Conservation (phyloP, 1,140 invertebrate genomes). For the Gryllus bimaculatus region DNA sequence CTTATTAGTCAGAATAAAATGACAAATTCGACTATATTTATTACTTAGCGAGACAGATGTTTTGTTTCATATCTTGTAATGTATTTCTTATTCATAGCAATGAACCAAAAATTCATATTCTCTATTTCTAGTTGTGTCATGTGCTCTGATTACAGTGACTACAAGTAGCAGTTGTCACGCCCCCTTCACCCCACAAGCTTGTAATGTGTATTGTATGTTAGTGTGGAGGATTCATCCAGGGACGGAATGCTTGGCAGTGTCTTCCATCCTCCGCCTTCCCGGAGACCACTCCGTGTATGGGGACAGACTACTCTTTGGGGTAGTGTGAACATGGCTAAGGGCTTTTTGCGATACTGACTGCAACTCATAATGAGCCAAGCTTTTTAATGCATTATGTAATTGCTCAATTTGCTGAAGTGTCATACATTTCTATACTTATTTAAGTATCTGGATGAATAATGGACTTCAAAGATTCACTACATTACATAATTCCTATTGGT, state of each 20-base stretch:
- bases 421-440: not conserved
- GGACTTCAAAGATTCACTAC: not conserved
- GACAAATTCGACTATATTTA: not conserved
- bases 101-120: constrained; percentile 15
- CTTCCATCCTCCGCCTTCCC: not conserved
- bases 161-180: not conserved
- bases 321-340: not conserved
- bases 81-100: constrained; percentile 20
- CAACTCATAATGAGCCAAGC: not conserved
- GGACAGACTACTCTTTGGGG: not conserved
- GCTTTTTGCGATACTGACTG: not conserved
- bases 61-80: constrained; percentile 12
- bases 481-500: not conserved
- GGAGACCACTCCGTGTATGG: not conserved
- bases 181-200: not conserved
- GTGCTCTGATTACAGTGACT: not conserved
- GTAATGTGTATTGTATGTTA: not conserved
- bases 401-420: not conserved
- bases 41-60: not conserved
- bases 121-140: constrained; percentile 10
- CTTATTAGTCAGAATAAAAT: not conserved
- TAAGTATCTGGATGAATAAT: not conserved
- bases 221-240: not conserved
- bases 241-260: not conserved
- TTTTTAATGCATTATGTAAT: not conserved